Conservation (phyloP, 2,797 vertebrate genomes). For the Lithobates pipiens region DNA sequence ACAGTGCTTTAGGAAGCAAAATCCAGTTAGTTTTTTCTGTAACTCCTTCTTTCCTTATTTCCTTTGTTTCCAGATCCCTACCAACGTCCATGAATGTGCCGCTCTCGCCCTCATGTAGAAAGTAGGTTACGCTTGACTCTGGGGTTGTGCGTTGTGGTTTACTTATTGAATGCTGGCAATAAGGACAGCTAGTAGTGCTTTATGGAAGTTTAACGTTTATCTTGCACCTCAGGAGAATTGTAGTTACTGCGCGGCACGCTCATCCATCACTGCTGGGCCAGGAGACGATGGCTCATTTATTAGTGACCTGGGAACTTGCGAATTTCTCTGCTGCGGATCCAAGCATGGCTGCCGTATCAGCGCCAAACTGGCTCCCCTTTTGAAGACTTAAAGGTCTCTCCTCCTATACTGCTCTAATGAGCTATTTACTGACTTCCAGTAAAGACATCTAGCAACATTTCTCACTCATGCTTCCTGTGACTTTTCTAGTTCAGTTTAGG, state of each 20-base stretch:
- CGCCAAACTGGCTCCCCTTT: conserved; percentile 40
- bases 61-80: no score
- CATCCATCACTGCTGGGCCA: conserved; percentile 51
- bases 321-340: conserved; percentile 14
- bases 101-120: not conserved
- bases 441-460: not conserved
- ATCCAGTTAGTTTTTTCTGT: no score
- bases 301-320: conserved; percentile 50
- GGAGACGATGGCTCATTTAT: conserved; percentile 56
- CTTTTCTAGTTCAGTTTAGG: no score
- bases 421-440: conserved; percentile 13
- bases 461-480: not conserved
- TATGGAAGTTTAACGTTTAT: conserved; percentile 46
- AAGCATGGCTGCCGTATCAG: conserved; percentile 39
- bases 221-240: conserved; percentile 45
- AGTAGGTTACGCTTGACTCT: conserved; percentile 37
- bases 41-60: no score
- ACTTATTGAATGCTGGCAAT: conserved; percentile 28
- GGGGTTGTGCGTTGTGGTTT: conserved; percentile 13
- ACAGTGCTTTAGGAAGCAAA: no score
- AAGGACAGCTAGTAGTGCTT: conserved; percentile 35
- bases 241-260: conserved; percentile 27
- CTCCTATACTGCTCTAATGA: conserved; percentile 38
- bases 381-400: conserved; percentile 47
- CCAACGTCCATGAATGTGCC: not conserved